These are phyloP conservation scores for Chlorops oryzae DNA, from an alignment of 1,140 invertebrate genomes.

Conservation along the genomic window DNA sequence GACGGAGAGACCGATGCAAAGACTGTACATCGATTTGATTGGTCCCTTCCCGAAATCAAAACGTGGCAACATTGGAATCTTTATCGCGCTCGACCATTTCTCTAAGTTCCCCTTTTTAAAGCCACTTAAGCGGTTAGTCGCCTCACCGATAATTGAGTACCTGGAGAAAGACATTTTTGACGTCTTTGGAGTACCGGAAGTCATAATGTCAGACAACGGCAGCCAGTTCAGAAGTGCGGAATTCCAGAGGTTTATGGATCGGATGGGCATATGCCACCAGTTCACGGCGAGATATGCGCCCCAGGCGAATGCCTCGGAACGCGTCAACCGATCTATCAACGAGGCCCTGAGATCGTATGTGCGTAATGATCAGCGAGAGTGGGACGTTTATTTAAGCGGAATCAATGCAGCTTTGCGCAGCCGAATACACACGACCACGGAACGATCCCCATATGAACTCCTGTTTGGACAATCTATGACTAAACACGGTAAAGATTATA, in stretches of 20 bases:
- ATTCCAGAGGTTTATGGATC: constrained; percentile 1
- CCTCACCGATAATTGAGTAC: no score
- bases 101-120: constrained; percentile 7
- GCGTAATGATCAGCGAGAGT: background rate
- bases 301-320: no score
- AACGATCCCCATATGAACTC: background rate
- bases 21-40: constrained; percentile 4
- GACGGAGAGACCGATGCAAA: background rate
- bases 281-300: constrained; percentile 1
- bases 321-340: no score
- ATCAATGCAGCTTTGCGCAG: background rate
- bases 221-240: no score
- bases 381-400: background rate
- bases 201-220: background rate
- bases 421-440: background rate
- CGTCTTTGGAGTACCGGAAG: background rate
- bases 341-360: background rate
- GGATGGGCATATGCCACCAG: background rate
- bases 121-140: constrained; percentile 1
- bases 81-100: no score
- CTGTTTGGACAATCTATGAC: no score
- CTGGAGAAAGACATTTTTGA: background rate
- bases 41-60: constrained; percentile 5
- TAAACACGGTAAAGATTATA: no score
- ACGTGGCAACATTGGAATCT: background rate